Percentiles rank a stretch among this genome's conserved stretches.
phyloP scores from a whole-genome alignment of 2,113 vertebrate species.

The Cyanistes caeruleus region DNA sequence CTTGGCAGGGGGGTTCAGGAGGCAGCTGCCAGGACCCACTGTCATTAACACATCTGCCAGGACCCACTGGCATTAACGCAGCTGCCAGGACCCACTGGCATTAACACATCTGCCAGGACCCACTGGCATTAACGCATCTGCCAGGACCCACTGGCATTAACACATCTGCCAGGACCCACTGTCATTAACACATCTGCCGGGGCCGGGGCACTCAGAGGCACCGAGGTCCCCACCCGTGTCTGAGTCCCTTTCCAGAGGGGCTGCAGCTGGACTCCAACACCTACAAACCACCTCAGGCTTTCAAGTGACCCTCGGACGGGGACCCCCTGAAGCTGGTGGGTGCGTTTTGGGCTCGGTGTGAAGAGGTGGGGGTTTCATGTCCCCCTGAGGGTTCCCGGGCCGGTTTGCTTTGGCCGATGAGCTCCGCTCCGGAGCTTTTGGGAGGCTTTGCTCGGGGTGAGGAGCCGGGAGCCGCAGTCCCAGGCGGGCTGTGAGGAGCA shows the following conservation, averaged over 20 bases:
- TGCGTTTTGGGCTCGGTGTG: not conserved
- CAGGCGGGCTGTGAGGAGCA: not conserved
- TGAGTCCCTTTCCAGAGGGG: not conserved
- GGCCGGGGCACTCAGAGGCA: not conserved
- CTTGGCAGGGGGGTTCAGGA: not conserved
- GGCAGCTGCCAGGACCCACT: too few species aligned
- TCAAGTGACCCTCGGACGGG: not conserved
- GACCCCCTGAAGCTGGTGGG: not conserved
- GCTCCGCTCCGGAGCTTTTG: not conserved
- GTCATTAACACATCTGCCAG: fast-evolving
- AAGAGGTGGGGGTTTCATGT: fast-evolving
- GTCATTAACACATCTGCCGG: fast-evolving
- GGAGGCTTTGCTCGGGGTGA: not conserved
- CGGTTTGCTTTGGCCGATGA: not conserved
- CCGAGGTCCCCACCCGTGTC: fast-evolving
- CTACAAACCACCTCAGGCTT: fast-evolving
- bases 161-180: too few species aligned
- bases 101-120: too few species aligned
- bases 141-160: too few species aligned
- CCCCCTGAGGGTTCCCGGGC: not conserved
- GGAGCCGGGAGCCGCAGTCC: not conserved
- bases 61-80: too few species aligned
- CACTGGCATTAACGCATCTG: too few species aligned
- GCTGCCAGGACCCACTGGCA: too few species aligned
- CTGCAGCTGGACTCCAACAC: not conserved